Evolutionary conservation across 1,140 invertebrate species (phyloP), one percentile per base, ranked within the genome.

Genomic region (Polyergus mexicanus): DNA sequence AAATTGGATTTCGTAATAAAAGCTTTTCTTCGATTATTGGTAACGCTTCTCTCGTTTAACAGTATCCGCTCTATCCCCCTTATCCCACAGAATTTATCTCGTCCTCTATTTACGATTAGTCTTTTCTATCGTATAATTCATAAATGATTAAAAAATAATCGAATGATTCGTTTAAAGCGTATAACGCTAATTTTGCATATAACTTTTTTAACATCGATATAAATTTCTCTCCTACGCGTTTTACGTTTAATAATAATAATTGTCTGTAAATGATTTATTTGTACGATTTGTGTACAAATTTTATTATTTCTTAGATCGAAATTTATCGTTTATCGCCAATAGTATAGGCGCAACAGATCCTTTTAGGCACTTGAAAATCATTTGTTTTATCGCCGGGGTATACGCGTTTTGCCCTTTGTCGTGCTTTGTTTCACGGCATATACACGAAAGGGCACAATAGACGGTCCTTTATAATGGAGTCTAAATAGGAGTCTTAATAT

Each of bases 1-100:
- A 85, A 80, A 85, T 90, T 90, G 85, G 86, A 77, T 90, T 90
- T 90, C 85, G 65, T 89, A 89, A 90, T 89, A 89, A 90, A 90
- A 86, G 28, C 63, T 63, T 71, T 83, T 86, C 85, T 89, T 89
- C 85, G 74, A 89, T 25, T 51, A 69, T 11, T 63, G 66, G 63
- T 41, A 38, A 41, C 28, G n/a, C 8, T 38, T 22, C 60, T 66
- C 35, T 66, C 44, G n/a, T 35, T 60, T 16, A 44, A 58, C 16
- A 32, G 69, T 35, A 1, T 5, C 5, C 10, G 22, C 25, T 47
- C n/a, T 63, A 32, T 51, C 13, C n/a, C 5, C 16, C 44, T 11
- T 56, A 16, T 25, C 41, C 25, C 1, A 58, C 2, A 54, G 56
- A 35, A 32, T 44, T 51, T 19, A 35, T 38, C 51, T 28, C 41